These are phyloP conservation scores for Mesorhabditis sp. DNA, from an alignment of 2,888 invertebrate species.

Conservation along the genomic window DNA sequence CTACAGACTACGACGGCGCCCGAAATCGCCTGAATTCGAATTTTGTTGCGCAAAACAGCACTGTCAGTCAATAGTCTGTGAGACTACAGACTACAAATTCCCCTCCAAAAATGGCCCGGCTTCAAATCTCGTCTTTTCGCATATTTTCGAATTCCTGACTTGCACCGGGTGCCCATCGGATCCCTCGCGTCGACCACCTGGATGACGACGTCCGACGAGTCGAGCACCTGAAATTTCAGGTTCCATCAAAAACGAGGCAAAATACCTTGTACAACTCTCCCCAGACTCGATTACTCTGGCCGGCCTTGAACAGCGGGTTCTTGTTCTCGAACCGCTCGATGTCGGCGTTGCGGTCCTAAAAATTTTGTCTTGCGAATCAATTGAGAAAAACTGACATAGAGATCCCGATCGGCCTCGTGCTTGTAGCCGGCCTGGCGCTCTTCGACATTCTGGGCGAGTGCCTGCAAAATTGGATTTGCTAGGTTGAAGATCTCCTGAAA, in stretches of 20 bases:
- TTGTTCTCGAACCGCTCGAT: slow-evolving; percentile 74
- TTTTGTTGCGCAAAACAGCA: too few species aligned
- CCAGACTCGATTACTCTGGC: slow-evolving; percentile 96
- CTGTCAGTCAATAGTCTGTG: too few species aligned
- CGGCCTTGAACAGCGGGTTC: slow-evolving; percentile 91
- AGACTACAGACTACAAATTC: too few species aligned
- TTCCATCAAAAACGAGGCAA: neutral
- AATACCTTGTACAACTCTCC: slow-evolving; percentile 93
- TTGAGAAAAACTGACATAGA: slow-evolving; percentile 62
- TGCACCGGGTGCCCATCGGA: slow-evolving; percentile 87
- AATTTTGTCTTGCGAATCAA: neutral
- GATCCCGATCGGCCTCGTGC: slow-evolving; percentile 76
- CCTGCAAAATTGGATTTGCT: slow-evolving; percentile 34
- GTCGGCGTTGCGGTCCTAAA: neutral
- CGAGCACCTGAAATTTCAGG: slow-evolving; percentile 67
- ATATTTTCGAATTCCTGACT: slow-evolving; percentile 76
- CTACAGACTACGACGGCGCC: too few species aligned
- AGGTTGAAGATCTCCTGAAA: too few species aligned
- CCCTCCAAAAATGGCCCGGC: neutral
- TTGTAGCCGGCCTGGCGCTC: slow-evolving; percentile 75
- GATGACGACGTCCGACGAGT: slow-evolving; percentile 92
- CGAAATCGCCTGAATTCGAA: too few species aligned
- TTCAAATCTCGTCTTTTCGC: too few species aligned
- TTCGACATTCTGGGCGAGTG: slow-evolving; percentile 71
- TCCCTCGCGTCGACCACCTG: slow-evolving; percentile 95